Evolutionary conservation across 1,140 invertebrate genomes (phyloP).

Genomic region (Trichonephila inaurata): DNA sequence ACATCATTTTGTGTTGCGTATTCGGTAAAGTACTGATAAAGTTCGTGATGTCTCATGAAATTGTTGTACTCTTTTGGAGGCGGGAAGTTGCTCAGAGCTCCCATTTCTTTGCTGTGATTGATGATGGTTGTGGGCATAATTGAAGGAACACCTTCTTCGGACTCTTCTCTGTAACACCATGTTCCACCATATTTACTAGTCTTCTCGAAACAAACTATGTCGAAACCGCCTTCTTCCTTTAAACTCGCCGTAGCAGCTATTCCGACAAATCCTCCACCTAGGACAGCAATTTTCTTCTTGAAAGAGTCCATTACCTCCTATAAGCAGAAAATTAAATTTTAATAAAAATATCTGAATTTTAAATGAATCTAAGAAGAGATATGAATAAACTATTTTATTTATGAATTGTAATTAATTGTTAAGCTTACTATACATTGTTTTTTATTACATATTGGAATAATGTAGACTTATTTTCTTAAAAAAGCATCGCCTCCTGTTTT

Average conservation of each 20-base stretch:
- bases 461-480: too few species aligned
- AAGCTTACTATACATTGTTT: too few species aligned
- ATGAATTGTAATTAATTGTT: too few species aligned
- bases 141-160: too few species aligned
- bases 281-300: slow-evolving; percentile 28
- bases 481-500: too few species aligned
- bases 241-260: background rate
- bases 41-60: background rate
- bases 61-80: background rate
- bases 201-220: slow-evolving; percentile 54
- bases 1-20: background rate
- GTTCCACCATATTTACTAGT: slow-evolving; percentile 82
- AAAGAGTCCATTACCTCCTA: background rate
- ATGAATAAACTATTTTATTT: too few species aligned
- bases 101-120: slow-evolving; percentile 60
- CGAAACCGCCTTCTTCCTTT: slow-evolving; percentile 57
- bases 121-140: slow-evolving; percentile 75
- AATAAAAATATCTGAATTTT: too few species aligned
- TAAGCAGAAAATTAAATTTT: too few species aligned
- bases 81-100: slow-evolving; percentile 8
- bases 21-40: background rate
- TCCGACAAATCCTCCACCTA: slow-evolving; percentile 32
- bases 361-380: too few species aligned
- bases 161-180: slow-evolving; percentile 80
- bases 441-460: too few species aligned